These are phyloP conservation scores for Chrysogorgia sp. DNA, from an alignment of 92 coral and sea anemone genomes.

Conservation along the genomic window DNA sequence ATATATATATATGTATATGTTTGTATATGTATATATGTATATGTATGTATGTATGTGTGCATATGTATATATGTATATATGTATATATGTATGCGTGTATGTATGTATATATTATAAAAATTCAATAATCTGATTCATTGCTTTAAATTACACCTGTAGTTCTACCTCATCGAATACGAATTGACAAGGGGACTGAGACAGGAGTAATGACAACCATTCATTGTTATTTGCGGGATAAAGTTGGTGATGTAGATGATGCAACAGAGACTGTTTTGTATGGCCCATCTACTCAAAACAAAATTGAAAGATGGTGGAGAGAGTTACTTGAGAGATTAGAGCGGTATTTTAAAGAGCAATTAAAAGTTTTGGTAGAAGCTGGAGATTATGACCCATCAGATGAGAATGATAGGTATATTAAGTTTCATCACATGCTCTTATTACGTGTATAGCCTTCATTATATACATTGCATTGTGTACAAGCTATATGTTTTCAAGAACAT, in stretches of 20 bases:
- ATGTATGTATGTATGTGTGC: too few relatives aligned
- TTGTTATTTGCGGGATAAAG: slow-evolving; percentile 48
- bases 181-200: slow-evolving; percentile 73
- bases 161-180: slow-evolving; percentile 51
- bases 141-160: slow-evolving; percentile 30
- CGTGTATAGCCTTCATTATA: too few relatives aligned
- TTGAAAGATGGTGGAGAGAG: slow-evolving; percentile 70
- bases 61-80: too few relatives aligned
- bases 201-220: slow-evolving; percentile 72
- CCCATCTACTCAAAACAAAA: slow-evolving; percentile 73
- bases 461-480: too few relatives aligned
- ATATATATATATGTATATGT: too few relatives aligned
- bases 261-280: slow-evolving; percentile 63
- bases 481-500: too few relatives aligned
- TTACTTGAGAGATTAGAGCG: slow-evolving; percentile 68
- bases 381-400: slow-evolving; percentile 63
- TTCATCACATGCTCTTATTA: too few relatives aligned
- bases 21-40: too few relatives aligned
- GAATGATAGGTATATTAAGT: slow-evolving; percentile 44
- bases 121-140: too few relatives aligned
- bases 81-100: too few relatives aligned
- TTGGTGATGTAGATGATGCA: slow-evolving; percentile 59
- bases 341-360: slow-evolving; percentile 61
- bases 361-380: slow-evolving; percentile 68
- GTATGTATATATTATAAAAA: background rate